Conservation (phyloP, 2,888 invertebrate genomes). For the Fabriciana adippe region DNA sequence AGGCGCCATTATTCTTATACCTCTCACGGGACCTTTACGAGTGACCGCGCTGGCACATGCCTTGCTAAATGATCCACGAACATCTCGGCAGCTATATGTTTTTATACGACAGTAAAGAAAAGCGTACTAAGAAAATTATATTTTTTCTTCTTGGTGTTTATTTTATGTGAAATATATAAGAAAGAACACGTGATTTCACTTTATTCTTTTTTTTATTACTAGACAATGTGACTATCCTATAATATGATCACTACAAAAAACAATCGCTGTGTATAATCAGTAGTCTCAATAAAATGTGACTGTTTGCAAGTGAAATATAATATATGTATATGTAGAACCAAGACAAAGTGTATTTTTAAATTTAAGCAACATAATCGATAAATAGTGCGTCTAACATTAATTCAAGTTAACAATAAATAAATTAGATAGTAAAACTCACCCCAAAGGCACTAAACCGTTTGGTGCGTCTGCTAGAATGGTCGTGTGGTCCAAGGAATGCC, state of each 20-base stretch:
- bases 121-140: background rate
- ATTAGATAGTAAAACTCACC: constrained; percentile 82
- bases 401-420: background rate
- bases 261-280: too few species aligned
- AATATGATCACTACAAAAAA: too few species aligned
- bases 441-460: constrained; percentile 98
- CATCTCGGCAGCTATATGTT: constrained; percentile 23
- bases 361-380: too few species aligned
- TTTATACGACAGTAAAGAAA: background rate
- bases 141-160: background rate
- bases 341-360: too few species aligned
- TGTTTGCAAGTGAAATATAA: too few species aligned
- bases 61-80: constrained; percentile 39
- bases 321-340: too few species aligned
- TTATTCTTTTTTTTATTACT: too few species aligned
- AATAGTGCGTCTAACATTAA: background rate
- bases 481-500: constrained; percentile 91
- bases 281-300: too few species aligned
- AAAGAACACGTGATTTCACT: too few species aligned
- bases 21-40: constrained; percentile 38
- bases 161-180: too few species aligned
- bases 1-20: constrained; percentile 35
- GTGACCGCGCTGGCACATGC: constrained; percentile 39
- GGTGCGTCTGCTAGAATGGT: constrained; percentile 89
- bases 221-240: too few species aligned